These are phyloP conservation scores for Aix galericulata DNA, from an alignment of 2,113 vertebrate species.

Conservation along the genomic window DNA sequence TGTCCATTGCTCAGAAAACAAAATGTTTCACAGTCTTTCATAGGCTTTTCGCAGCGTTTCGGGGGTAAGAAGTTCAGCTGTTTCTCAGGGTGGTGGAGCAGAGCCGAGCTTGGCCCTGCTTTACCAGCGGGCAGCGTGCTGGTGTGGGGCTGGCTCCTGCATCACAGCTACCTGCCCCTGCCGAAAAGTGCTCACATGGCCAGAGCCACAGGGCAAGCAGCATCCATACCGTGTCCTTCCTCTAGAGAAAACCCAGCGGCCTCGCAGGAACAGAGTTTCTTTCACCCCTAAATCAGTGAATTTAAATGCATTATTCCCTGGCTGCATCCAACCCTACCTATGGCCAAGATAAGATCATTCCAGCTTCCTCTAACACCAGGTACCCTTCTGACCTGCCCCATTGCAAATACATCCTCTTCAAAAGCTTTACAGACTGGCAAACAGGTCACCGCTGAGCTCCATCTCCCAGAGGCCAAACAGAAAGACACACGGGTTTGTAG, in stretches of 20 bases:
- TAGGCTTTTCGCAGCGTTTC: neutral
- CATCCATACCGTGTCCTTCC: accelerated
- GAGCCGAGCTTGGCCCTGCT: neutral
- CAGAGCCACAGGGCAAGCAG: neutral
- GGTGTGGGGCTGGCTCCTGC: neutral
- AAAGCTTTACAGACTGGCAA: neutral
- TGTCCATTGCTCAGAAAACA: neutral
- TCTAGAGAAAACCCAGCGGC: neutral
- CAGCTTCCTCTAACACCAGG: neutral
- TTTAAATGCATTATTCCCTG: neutral
- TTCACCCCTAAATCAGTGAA: neutral
- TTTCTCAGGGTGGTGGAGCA: neutral
- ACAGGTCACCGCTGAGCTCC: neutral
- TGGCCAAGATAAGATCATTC: neutral
- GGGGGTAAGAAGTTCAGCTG: neutral
- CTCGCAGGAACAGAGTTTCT: neutral
- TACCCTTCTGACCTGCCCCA: neutral
- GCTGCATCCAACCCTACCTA: neutral
- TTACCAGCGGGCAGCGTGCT: neutral
- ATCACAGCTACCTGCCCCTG: neutral
- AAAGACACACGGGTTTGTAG: neutral
- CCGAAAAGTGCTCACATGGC: neutral
- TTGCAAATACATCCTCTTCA: neutral
- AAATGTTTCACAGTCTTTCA: neutral
- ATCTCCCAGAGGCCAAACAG: neutral